Evolutionary conservation across 2,113 vertebrate genomes (phyloP), one percentile per base, ranked within the genome.

Genomic region (Isurus oxyrinchus): DNA sequence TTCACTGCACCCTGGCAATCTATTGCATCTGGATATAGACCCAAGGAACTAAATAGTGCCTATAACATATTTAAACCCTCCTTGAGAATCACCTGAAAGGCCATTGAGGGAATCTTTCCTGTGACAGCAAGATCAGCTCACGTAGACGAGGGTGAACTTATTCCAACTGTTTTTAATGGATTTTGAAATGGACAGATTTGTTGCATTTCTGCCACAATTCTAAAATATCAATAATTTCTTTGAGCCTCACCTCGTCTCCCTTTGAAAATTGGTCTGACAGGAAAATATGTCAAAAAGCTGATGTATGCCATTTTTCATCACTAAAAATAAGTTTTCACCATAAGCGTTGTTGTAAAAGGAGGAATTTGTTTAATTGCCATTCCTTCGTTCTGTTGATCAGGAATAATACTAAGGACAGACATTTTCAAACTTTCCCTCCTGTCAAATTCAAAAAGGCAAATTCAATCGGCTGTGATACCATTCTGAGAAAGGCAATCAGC

Each of bases 211-310:
- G 59, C 35, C 90, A 63, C 59, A 1, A 40, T 94, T 61, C 59
- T 40, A 63, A 44, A 63, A 94, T 94, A 63, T 94, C n/a, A 63
- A 40, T 94, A 94, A 94, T 94, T 94, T n/a, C 84, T 87, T 49
- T 21, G 53, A 63, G 59, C 90, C 61, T 40, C 35, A 8, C 19
- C n/a, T 23, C 90, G 16, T 94, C 59, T 94, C 59, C 59, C n/a
- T 94, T 93, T 94, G 90, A 94, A 63, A 94, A 63, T 94, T 94
- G 59, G 59, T 63, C 59, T 94, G 90, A 63, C 35, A 94, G 35
- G 35, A 61, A 94, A 40, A 63, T 63, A 63, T 40, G 59, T 94
- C 35, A 94, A 59, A 63, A 94, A 94, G 59, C 90, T 40, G 90
- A n/a, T 63, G 16, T 93, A 35, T 94, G 90, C 61, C 63, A 59